Conservation (phyloP, 2,888 invertebrate species). For the Dryocosmus kuriphilus region DNA sequence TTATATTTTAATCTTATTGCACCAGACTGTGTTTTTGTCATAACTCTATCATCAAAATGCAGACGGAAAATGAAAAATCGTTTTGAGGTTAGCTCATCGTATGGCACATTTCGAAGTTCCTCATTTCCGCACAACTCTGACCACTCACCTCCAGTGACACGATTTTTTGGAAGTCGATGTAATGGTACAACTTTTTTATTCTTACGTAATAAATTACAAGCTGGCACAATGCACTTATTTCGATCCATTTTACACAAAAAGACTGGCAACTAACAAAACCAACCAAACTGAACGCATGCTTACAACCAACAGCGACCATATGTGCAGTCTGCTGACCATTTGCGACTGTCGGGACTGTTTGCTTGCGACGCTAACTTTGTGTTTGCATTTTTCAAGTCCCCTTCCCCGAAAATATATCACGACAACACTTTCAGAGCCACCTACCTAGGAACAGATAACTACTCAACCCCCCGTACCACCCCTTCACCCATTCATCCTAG, state of each 20-base stretch:
- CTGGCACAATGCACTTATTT: neutral
- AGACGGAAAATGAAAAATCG: neutral
- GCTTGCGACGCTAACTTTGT: no score
- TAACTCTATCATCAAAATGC: neutral
- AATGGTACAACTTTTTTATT: neutral
- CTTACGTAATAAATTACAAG: neutral
- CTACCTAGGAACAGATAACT: neutral
- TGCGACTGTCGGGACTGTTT: no score
- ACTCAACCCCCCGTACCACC: neutral
- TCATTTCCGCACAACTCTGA: constrained; percentile 1
- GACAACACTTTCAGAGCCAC: neutral
- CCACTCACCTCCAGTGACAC: neutral
- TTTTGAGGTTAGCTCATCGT: neutral
- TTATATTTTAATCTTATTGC: neutral
- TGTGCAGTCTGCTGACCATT: no score
- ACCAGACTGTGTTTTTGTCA: neutral
- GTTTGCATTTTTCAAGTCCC: neutral
- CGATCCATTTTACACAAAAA: neutral
- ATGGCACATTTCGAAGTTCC: neutral
- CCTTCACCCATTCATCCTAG: neutral
- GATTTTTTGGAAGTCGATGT: neutral
- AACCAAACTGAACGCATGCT: no score
- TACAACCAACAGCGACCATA: no score
- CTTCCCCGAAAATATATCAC: neutral
- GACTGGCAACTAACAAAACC: neutral